phyloP scores from a whole-genome alignment of 1,140 invertebrate genomes.

The Hyphantria cunea region DNA sequence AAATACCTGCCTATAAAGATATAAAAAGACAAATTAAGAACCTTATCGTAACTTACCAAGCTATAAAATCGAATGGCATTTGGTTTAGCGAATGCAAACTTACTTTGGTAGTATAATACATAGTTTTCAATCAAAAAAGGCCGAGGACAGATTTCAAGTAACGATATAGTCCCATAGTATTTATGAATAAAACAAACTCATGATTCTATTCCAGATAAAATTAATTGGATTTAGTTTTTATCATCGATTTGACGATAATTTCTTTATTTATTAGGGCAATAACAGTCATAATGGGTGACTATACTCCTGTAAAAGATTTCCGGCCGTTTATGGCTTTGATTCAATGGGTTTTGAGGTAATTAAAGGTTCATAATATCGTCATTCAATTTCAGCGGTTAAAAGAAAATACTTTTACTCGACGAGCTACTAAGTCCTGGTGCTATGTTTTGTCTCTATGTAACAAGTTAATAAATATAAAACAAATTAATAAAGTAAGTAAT shows the following conservation, averaged over 20 bases:
- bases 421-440: too few relatives aligned
- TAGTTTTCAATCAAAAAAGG: slow-evolving; percentile 40
- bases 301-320: slow-evolving; percentile 2
- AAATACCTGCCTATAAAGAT: slow-evolving; percentile 3
- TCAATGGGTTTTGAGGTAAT: not conserved
- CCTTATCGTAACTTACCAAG: not conserved
- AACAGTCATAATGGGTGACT: slow-evolving; percentile 13
- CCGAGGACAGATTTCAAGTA: slow-evolving; percentile 42
- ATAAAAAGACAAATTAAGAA: not conserved
- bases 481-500: too few relatives aligned
- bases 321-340: slow-evolving; percentile 7
- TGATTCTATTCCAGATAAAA: slow-evolving; percentile 25
- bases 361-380: not conserved
- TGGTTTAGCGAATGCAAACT: not conserved
- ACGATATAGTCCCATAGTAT: slow-evolving; percentile 33
- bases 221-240: slow-evolving; percentile 33
- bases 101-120: slow-evolving; percentile 20
- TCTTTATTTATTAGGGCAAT: slow-evolving; percentile 23
- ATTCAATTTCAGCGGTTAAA: not conserved
- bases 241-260: slow-evolving; percentile 29
- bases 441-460: too few relatives aligned
- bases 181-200: slow-evolving; percentile 31
- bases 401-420: too few relatives aligned
- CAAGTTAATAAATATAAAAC: too few relatives aligned
- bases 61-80: not conserved